phyloP scores from a whole-genome alignment of 2,797 vertebrate genomes.

The Ceryle rudis region DNA sequence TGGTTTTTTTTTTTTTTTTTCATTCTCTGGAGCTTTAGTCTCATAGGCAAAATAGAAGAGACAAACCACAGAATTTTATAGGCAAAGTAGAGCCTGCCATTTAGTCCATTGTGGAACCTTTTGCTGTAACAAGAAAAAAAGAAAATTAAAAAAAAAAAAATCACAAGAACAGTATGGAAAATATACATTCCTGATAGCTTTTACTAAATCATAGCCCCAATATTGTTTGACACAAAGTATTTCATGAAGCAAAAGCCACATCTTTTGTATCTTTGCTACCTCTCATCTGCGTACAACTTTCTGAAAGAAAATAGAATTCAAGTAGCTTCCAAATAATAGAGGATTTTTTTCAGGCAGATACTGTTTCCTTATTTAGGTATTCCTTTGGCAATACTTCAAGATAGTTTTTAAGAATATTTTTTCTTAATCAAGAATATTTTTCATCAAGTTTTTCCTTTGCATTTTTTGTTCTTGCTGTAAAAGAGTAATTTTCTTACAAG shows the following conservation, averaged over 20 bases:
- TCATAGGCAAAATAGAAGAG: background rate
- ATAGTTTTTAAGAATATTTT: background rate
- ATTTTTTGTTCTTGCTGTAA: background rate
- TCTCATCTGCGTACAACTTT: background rate
- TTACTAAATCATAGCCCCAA: background rate
- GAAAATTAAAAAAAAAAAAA: background rate
- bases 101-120: background rate
- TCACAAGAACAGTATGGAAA: background rate
- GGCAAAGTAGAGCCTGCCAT: background rate
- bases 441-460: background rate
- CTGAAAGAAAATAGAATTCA: background rate
- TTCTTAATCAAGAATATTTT: background rate
- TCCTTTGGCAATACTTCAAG: background rate
- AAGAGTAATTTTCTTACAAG: background rate
- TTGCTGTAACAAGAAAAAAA: background rate
- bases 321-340: background rate
- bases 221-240: background rate
- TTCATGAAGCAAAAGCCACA: background rate
- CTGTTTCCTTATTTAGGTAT: background rate
- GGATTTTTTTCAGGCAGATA: background rate
- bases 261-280: constrained; percentile 8
- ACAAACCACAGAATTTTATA: background rate
- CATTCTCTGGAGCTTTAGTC: background rate
- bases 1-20: background rate
- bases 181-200: background rate